Percentiles rank a stretch among this genome's conserved stretches.
Conservation (phyloP, 1,140 invertebrate genomes). For the Drosophila nasuta region DNA sequence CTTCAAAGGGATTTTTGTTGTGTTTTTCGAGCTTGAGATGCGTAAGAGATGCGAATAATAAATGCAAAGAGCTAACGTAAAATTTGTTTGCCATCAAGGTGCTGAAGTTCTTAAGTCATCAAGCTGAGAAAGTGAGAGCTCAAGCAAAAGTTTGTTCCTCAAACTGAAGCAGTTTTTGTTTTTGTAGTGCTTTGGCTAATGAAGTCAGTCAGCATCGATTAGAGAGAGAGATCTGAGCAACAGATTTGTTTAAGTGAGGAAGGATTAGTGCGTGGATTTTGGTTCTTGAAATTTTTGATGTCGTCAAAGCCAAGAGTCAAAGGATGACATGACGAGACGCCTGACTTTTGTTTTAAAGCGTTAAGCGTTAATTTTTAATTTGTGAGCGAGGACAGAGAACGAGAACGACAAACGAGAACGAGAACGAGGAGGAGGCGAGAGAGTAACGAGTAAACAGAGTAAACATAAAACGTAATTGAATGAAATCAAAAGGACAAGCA, state of each 20-base stretch:
- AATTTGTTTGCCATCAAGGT: constrained; percentile 1
- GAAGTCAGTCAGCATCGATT: constrained; percentile 10
- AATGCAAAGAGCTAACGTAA: not conserved
- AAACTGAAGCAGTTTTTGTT: not conserved
- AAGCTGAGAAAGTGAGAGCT: not conserved
- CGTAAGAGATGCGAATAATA: not conserved
- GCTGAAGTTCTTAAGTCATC: not conserved
- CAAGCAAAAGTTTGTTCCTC: not conserved
- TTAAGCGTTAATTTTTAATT: constrained; percentile 1
- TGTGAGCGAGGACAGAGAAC: not conserved
- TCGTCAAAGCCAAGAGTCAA: not conserved
- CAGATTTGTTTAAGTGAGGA: constrained; percentile 1
- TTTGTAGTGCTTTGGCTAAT: not conserved
- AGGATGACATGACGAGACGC: not conserved
- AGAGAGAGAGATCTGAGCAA: not conserved
- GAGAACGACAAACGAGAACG: not conserved
- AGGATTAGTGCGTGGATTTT: constrained; percentile 19
- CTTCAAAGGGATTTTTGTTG: not conserved
- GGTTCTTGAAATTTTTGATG: constrained; percentile 6
- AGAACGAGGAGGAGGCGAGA: not conserved
- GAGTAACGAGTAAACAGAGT: constrained; percentile 36
- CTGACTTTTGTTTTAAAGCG: not conserved
- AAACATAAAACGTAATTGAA: constrained; percentile 73
- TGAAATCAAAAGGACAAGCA: constrained; percentile 80
- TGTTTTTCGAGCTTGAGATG: not conserved